Conservation (phyloP, 2,113 vertebrate species). For the Petromus typicus region DNA sequence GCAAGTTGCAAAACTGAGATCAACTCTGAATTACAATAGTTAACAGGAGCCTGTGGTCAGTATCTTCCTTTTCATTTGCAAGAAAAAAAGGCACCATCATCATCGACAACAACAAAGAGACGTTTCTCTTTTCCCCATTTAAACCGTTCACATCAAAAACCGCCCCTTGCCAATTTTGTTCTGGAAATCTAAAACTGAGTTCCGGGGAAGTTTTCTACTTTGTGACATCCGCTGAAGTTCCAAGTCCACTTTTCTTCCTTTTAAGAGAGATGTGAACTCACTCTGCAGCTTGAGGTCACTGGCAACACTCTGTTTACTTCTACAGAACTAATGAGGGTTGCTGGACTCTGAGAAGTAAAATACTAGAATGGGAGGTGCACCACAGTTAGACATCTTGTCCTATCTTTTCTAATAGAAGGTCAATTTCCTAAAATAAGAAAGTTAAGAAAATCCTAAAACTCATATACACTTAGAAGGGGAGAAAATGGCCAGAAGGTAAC, state of each 20-base stretch:
- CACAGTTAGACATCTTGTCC: background rate
- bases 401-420: slow-evolving; percentile 4
- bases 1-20: background rate
- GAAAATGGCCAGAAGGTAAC: background rate
- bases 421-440: slow-evolving; percentile 18
- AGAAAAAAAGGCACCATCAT: background rate
- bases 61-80: background rate
- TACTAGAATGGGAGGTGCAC: background rate
- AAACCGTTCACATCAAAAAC: background rate
- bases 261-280: background rate
- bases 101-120: background rate
- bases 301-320: background rate
- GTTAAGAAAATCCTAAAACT: slow-evolving; percentile 5
- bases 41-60: background rate
- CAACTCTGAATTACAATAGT: background rate
- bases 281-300: background rate
- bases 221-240: background rate
- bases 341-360: background rate
- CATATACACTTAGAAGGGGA: background rate
- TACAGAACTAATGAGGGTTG: background rate
- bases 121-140: background rate
- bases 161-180: background rate
- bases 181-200: background rate
- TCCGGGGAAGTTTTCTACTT: background rate
- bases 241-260: background rate